Conservation (phyloP, 2,113 vertebrate genomes). For the Podarcis raffonei region DNA sequence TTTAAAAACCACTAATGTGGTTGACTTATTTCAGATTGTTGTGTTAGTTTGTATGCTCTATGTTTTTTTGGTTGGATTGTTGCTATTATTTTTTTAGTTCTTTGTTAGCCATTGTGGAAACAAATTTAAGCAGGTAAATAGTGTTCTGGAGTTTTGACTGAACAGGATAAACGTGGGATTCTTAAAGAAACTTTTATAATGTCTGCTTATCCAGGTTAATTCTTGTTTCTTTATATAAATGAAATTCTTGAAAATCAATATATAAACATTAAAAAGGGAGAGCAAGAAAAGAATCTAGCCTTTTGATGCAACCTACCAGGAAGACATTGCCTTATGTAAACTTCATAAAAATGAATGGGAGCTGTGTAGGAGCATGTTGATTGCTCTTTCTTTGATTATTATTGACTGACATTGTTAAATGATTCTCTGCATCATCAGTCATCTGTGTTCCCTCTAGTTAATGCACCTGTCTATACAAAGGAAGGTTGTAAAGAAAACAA, state of each 20-base stretch:
- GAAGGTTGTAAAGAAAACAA: not conserved
- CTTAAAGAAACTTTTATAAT: not conserved
- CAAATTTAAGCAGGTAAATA: not conserved
- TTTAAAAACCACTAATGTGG: not conserved
- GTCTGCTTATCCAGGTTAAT: no score
- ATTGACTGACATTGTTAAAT: not conserved
- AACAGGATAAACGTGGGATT: not conserved
- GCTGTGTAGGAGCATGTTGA: not conserved
- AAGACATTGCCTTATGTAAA: not conserved
- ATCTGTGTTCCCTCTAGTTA: rapidly evolving
- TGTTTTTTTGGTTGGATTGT: not conserved
- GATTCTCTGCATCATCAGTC: not conserved
- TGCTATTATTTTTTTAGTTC: not conserved
- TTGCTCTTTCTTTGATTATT: not conserved
- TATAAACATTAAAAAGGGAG: not conserved
- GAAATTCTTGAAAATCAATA: not conserved
- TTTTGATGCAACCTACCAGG: not conserved
- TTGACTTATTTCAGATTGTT: not conserved
- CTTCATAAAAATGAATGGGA: not conserved
- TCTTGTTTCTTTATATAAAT: no score
- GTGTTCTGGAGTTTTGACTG: not conserved
- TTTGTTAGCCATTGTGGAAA: not conserved
- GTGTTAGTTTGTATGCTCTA: not conserved
- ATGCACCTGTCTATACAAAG: not conserved
- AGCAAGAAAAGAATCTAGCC: not conserved